A percentile compares a stretch with the other conserved stretches of the same genome.
phyloP scores from a whole-genome alignment of 2,888 invertebrate genomes.

The Phymatocera aterrima region DNA sequence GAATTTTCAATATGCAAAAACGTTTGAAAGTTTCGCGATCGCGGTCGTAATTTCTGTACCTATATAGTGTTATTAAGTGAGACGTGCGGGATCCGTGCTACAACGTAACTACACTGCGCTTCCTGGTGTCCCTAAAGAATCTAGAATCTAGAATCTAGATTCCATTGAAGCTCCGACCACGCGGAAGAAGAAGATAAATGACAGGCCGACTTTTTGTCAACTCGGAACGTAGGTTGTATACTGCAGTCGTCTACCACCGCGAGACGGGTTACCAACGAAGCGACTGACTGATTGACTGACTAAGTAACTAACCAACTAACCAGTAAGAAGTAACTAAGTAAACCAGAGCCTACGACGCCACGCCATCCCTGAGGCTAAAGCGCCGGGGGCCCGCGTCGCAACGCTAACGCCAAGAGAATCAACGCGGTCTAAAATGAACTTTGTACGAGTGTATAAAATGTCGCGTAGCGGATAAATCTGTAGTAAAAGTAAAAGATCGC shows the following conservation, averaged over 20 bases:
- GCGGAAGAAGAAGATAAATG: conserved; percentile 51
- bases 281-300: background rate
- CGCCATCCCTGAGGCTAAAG: conserved; percentile 34
- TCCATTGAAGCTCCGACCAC: conserved; percentile 5
- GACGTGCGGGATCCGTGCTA: background rate
- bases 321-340: too few species aligned
- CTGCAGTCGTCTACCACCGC: background rate
- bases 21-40: too few species aligned
- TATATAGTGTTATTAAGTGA: background rate
- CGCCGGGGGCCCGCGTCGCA: too few species aligned
- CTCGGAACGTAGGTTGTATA: background rate
- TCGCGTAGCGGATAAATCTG: too few species aligned
- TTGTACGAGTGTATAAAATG: too few species aligned
- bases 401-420: background rate
- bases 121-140: conserved; percentile 55
- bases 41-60: too few species aligned
- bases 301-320: conserved; percentile 14
- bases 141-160: conserved; percentile 24
- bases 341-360: conserved; percentile 41
- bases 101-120: too few species aligned
- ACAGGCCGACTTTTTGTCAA: conserved; percentile 54
- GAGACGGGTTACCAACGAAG: background rate
- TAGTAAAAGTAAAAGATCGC: background rate
- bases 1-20: too few species aligned
- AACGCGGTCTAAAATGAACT: conserved; percentile 1